Conservation (phyloP, 2,888 invertebrate genomes). For the Drosophila ezoana region DNA sequence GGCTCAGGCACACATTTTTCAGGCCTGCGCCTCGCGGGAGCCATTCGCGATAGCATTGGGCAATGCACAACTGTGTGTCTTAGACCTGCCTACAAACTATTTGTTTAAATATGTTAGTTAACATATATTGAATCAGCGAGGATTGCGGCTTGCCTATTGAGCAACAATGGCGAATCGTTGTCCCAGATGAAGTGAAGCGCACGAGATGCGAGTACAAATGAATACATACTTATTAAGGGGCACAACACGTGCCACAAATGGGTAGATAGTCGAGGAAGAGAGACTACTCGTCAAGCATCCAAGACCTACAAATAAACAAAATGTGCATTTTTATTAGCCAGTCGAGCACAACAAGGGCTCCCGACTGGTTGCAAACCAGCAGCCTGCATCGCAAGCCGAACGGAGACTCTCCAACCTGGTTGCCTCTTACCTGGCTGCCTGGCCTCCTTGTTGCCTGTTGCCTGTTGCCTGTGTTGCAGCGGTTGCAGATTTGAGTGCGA, state of each 20-base stretch:
- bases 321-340: slow-evolving; percentile 34
- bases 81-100: background rate
- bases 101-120: no score
- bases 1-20: slow-evolving; percentile 72
- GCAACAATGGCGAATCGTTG: no score
- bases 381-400: slow-evolving; percentile 4
- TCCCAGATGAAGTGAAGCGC: no score
- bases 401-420: background rate
- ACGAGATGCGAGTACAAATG: background rate
- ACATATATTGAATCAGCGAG: no score
- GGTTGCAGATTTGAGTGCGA: slow-evolving; percentile 73
- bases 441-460: background rate
- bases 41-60: background rate
- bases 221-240: background rate
- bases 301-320: slow-evolving; percentile 26
- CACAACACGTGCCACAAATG: slow-evolving; percentile 48
- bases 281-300: slow-evolving; percentile 1
- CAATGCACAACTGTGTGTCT: slow-evolving; percentile 43
- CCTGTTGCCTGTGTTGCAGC: slow-evolving; percentile 39
- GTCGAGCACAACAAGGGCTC: slow-evolving; percentile 22
- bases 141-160: no score
- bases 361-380: slow-evolving; percentile 39
- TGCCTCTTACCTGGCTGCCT: slow-evolving; percentile 17
- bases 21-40: background rate
- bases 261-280: background rate